Percentiles rank a stretch among this genome's conserved stretches.
Conservation (phyloP, 2,888 invertebrate genomes). For the Labia minor region DNA sequence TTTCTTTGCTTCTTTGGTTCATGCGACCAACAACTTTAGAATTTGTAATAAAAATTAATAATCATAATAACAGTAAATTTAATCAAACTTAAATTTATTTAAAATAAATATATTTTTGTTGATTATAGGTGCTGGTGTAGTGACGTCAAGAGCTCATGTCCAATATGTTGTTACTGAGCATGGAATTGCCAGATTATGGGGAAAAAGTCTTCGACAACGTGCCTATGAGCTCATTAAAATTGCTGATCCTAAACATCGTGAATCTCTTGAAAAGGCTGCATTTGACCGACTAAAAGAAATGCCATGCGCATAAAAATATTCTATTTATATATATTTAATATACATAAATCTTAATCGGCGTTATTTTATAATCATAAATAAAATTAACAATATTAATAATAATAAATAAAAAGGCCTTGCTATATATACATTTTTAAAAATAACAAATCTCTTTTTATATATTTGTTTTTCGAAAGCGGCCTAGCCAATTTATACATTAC, state of each 20-base stretch:
- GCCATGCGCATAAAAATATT: constrained; percentile 48
- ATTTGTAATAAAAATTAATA: no score
- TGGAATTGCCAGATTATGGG: constrained; percentile 81
- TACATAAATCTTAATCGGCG: no score
- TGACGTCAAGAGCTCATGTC: constrained; percentile 81
- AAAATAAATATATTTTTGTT: constrained; percentile 18
- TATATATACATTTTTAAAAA: not conserved
- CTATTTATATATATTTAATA: no score
- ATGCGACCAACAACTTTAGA: no score
- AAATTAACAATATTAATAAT: not conserved
- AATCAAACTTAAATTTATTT: not conserved
- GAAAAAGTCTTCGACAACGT: constrained; percentile 77
- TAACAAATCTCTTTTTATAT: not conserved
- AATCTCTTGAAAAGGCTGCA: constrained; percentile 71
- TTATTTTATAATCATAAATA: no score
- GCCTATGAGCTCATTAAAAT: constrained; percentile 81
- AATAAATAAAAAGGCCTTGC: constrained; percentile 4
- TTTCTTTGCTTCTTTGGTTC: no score
- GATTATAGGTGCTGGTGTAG: constrained; percentile 77
- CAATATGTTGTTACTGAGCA: constrained; percentile 90
- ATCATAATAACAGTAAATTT: no score
- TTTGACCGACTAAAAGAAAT: constrained; percentile 71
- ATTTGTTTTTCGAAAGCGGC: not conserved
- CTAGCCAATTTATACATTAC: not conserved
- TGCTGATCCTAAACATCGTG: constrained; percentile 80